Conservation (phyloP, 2,888 invertebrate genomes). For the Meteorus cinctellus region DNA sequence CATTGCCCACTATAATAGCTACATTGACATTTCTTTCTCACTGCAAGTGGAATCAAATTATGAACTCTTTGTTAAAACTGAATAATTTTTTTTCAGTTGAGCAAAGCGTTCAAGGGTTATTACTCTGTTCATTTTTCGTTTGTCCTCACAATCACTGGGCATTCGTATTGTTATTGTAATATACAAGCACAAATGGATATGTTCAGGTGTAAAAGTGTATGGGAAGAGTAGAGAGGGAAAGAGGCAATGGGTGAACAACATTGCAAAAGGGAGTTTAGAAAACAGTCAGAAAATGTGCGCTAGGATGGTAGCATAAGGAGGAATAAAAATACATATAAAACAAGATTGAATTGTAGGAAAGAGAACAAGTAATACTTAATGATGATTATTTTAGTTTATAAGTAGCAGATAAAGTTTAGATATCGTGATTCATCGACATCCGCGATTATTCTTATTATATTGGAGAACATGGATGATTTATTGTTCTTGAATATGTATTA, state of each 20-base stretch:
- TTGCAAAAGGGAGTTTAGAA: not conserved
- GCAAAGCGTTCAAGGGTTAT: not conserved
- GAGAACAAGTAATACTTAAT: constrained; percentile 18
- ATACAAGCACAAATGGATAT: constrained; percentile 6
- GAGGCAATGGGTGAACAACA: not conserved
- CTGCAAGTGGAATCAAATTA: not conserved
- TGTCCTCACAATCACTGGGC: constrained; percentile 27
- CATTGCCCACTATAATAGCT: constrained; percentile 3
- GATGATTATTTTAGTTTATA: constrained; percentile 25
- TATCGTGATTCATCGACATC: constrained; percentile 43
- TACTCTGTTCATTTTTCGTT: not conserved
- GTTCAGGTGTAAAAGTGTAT: not conserved
- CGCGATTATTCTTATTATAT: constrained; percentile 43
- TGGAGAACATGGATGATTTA: constrained; percentile 34
- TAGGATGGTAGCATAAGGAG: not conserved
- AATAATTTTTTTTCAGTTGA: not conserved
- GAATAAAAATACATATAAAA: constrained; percentile 28
- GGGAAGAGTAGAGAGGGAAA: constrained; percentile 33
- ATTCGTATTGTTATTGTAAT: constrained; percentile 30
- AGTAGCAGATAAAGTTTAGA: constrained; percentile 33
- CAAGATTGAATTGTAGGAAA: constrained; percentile 28
- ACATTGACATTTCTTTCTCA: not conserved
- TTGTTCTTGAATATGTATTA: constrained; percentile 5
- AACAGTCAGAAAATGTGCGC: not conserved
- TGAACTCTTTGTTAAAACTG: not conserved